phyloP scores from a whole-genome alignment of 2,797 vertebrate species.

The Semotilus atromaculatus region DNA sequence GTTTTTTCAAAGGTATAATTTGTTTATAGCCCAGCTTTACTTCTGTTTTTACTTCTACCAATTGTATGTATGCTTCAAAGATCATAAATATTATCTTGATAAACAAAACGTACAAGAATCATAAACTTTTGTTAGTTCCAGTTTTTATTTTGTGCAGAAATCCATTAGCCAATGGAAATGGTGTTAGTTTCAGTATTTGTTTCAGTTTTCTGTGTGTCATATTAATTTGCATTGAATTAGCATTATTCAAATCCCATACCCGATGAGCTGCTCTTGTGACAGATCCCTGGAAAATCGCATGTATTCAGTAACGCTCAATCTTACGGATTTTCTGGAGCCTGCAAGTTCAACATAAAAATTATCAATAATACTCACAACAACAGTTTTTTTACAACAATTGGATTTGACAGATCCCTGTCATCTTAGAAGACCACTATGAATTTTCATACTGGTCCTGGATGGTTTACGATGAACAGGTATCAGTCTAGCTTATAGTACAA shows the following conservation, averaged over 20 bases:
- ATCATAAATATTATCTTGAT: not conserved
- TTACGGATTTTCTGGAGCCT: constrained; percentile 80
- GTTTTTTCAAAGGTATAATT: not conserved
- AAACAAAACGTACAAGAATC: not conserved
- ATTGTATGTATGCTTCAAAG: not conserved
- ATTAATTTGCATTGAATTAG: not conserved
- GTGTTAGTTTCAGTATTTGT: not conserved
- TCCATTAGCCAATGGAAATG: not conserved
- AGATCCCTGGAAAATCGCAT: constrained; percentile 84
- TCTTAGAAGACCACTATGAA: not conserved
- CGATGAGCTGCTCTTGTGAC: constrained; percentile 84
- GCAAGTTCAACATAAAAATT: constrained; percentile 1
- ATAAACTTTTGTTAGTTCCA: not conserved
- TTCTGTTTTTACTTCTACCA: not conserved
- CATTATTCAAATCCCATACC: constrained; percentile 65
- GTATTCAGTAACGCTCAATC: constrained; percentile 82
- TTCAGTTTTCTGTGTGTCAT: not conserved
- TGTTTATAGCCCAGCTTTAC: not conserved
- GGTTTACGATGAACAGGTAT: not conserved
- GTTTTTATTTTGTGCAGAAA: not conserved
- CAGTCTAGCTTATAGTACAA: not conserved
- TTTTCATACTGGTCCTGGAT: not conserved
- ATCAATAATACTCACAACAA: not conserved
- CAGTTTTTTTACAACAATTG: not conserved
- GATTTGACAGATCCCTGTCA: not conserved